Evolutionary conservation across 2,888 invertebrate species (phyloP), one percentile per base, ranked within the genome.

Genomic region (Chymomyza procnemis): DNA sequence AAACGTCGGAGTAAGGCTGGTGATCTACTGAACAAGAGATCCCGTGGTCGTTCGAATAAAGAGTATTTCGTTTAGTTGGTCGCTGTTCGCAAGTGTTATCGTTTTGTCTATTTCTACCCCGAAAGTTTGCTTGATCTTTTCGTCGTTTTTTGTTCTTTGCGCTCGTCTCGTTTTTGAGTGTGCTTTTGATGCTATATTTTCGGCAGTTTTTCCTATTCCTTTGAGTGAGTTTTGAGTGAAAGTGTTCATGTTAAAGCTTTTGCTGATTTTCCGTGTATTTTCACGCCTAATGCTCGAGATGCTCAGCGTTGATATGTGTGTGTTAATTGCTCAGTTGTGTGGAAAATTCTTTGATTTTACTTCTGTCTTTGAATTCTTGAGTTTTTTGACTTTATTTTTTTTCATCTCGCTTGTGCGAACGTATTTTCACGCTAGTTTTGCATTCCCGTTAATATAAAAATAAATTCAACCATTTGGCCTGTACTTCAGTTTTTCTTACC

Each of bases 21-120:
- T 91, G 91, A 91, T 91, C 91, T 91, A 91, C 91, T 91, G 91
- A 91, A 91, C 91, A 91, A 90, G 90, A 91, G 91, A 91, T 91
- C 91, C 90, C 91, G 90, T 90, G 90, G 90, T 91, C 91, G 91
- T 91, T 91, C 91, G 91, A 91, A 90, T 91, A 89, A 91, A 91
- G 90, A 90, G 90, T 91, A 90, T 89, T 89, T 90, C 89, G 90
- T 88, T 82, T 85, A 88, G 89, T 80, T 88, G 82, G 80, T 78
- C 79, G 76, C 74, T 75, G 81, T 66, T 80, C 79, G 82, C 76
- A 75, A 78, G 73, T 79, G 67, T 76, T 79, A 88, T 88, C 83
- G 78, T 88, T 86, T 88, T 82, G 78, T 88, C 87, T 88, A 88
- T 87, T 85, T 87, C 79, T 71, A 82, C 61, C 50, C 64, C 50